phyloP scores from a whole-genome alignment of 2,113 vertebrate genomes.

The Zapornia atra region DNA sequence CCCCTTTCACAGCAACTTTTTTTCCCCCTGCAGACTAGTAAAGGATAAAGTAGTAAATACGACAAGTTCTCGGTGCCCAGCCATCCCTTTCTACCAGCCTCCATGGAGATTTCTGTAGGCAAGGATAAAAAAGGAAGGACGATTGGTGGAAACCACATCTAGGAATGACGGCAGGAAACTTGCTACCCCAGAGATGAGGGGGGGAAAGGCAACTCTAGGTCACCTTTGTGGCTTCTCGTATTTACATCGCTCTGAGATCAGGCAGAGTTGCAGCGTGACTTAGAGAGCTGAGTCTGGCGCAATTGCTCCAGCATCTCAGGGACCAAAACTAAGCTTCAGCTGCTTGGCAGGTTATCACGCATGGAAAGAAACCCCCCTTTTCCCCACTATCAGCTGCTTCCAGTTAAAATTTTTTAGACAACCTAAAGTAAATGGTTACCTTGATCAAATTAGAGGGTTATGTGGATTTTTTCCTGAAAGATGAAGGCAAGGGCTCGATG shows the following conservation, averaged over 20 bases:
- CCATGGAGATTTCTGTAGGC: neutral
- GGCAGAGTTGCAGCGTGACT: rapidly evolving
- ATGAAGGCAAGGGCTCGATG: neutral
- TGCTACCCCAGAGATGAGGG: neutral
- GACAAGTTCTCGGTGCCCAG: slow-evolving; percentile 11
- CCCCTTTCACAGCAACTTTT: slow-evolving; percentile 11
- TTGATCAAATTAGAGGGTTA: neutral
- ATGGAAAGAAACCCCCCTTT: neutral
- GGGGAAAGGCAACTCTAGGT: neutral
- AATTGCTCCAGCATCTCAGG: neutral
- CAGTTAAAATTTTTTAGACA: neutral
- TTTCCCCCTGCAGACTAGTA: neutral
- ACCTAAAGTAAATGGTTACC: neutral
- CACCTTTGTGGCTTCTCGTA: neutral
- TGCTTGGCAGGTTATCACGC: neutral
- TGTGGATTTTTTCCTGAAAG: neutral
- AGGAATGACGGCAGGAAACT: neutral
- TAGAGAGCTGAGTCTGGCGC: neutral
- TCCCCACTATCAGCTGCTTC: neutral
- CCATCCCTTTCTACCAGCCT: slow-evolving; percentile 2
- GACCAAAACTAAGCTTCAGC: neutral
- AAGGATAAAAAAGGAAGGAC: slow-evolving; percentile 6
- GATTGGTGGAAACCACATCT: slow-evolving; percentile 22
- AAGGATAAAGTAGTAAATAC: slow-evolving; percentile 17
- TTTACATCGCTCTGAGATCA: neutral